Evolutionary conservation across 2,113 vertebrate genomes (phyloP).

Genomic region (Balaeniceps rex): DNA sequence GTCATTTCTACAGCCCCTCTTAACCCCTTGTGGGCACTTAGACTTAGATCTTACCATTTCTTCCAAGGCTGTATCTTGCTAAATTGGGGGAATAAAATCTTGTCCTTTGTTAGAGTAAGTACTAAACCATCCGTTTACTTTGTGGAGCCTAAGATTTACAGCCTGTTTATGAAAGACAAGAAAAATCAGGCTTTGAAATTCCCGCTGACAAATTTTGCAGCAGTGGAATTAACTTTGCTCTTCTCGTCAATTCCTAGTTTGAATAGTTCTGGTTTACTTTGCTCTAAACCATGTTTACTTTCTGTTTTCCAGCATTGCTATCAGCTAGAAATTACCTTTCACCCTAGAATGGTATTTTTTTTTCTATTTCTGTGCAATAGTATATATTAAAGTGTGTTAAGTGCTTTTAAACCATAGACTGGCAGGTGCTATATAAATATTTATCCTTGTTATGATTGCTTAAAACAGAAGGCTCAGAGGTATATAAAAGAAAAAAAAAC

Average conservation of each 20-base stretch:
- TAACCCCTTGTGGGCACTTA: not conserved
- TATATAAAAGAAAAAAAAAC: not conserved
- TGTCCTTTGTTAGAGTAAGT: not conserved
- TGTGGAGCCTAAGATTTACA: not conserved
- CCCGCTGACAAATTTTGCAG: not conserved
- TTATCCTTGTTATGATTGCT: slow-evolving; percentile 2
- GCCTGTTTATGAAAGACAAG: slow-evolving; percentile 15
- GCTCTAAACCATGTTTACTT: not conserved
- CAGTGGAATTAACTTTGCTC: not conserved
- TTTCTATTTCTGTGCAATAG: not conserved
- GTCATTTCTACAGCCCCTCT: slow-evolving; percentile 32
- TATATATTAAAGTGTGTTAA: not conserved
- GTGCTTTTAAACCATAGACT: not conserved
- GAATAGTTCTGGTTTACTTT: not conserved
- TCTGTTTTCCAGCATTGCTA: not conserved
- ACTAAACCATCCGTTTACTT: slow-evolving; percentile 1
- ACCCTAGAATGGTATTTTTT: not conserved
- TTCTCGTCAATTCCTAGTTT: not conserved
- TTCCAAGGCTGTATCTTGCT: not conserved
- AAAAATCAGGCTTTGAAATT: slow-evolving; percentile 17
- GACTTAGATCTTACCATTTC: not conserved
- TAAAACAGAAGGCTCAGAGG: slow-evolving; percentile 15
- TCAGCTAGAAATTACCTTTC: not conserved
- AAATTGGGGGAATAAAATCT: not conserved
- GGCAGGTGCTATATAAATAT: slow-evolving; percentile 43